These are phyloP conservation scores for Crematogaster levior DNA, from an alignment of 2,888 invertebrate genomes.

Conservation along the genomic window DNA sequence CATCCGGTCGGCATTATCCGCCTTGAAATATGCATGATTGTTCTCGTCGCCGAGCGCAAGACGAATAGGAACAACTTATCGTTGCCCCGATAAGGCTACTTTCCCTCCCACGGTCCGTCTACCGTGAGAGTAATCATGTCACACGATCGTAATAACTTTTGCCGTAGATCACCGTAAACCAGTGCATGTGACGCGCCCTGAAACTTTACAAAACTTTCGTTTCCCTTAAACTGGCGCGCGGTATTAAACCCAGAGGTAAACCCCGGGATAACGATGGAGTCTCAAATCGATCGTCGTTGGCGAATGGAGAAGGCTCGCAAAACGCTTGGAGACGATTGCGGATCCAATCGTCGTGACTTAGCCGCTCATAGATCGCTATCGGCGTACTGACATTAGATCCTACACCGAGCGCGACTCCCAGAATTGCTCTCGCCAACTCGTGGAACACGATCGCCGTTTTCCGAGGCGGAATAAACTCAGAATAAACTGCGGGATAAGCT, in stretches of 20 bases:
- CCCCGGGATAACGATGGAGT: constrained; percentile 55
- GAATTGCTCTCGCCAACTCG: constrained; percentile 24
- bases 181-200: constrained; percentile 69
- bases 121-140: constrained; percentile 66
- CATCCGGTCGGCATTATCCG: constrained; percentile 46
- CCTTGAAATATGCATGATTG: constrained; percentile 56
- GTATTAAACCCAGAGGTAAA: constrained; percentile 63
- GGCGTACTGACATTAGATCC: constrained; percentile 25
- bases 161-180: constrained; percentile 71
- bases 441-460: constrained; percentile 24
- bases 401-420: neutral
- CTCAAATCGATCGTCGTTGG: constrained; percentile 48
- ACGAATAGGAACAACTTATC: constrained; percentile 58
- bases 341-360: constrained; percentile 19
- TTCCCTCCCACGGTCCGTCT: constrained; percentile 50
- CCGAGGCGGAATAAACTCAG: constrained; percentile 52
- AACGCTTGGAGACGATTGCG: neutral
- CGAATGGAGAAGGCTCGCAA: neutral
- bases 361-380: constrained; percentile 49
- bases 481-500: constrained; percentile 51
- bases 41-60: constrained; percentile 24
- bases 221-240: constrained; percentile 64
- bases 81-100: constrained; percentile 59
- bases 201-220: constrained; percentile 70
- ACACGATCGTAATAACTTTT: constrained; percentile 71